Percentiles rank a stretch among this genome's conserved stretches.
phyloP scores from a whole-genome alignment of 2,797 vertebrate species.

The Chaetophractus vellerosus region DNA sequence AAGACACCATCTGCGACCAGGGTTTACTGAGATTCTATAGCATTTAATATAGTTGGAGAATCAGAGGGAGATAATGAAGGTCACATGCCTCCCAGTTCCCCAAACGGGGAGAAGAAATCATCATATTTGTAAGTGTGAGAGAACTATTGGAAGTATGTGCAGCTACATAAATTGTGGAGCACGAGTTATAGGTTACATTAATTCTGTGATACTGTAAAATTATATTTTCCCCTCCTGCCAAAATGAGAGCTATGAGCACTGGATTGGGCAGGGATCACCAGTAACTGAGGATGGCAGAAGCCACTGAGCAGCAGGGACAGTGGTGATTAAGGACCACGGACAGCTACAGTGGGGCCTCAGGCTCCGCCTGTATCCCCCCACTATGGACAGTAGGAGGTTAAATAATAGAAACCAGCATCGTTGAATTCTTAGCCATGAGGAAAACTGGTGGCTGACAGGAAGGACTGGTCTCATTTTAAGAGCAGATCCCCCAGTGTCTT shows the following conservation, averaged over 20 bases:
- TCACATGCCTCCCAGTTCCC: not conserved
- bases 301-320: not conserved
- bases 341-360: not conserved
- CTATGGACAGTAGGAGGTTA: not conserved
- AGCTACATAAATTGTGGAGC: not conserved
- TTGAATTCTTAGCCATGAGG: not conserved
- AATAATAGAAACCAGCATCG: not conserved
- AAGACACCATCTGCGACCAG: not conserved
- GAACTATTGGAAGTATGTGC: not conserved
- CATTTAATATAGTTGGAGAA: conserved; percentile 2
- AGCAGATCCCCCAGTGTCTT: not conserved
- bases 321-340: not conserved
- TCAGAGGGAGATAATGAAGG: not conserved
- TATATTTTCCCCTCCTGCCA: not conserved
- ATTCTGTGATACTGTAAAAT: not conserved
- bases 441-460: not conserved
- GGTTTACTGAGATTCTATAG: conserved; percentile 11
- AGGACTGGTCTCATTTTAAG: not conserved
- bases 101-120: conserved; percentile 1
- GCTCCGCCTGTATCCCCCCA: not conserved
- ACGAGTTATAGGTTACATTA: not conserved
- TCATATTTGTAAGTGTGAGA: not conserved
- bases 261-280: not conserved
- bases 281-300: not conserved
- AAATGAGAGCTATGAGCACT: not conserved